Evolutionary conservation across 1,140 invertebrate genomes (phyloP).

Genomic region (Pseudomyrmex flavicornis): DNA sequence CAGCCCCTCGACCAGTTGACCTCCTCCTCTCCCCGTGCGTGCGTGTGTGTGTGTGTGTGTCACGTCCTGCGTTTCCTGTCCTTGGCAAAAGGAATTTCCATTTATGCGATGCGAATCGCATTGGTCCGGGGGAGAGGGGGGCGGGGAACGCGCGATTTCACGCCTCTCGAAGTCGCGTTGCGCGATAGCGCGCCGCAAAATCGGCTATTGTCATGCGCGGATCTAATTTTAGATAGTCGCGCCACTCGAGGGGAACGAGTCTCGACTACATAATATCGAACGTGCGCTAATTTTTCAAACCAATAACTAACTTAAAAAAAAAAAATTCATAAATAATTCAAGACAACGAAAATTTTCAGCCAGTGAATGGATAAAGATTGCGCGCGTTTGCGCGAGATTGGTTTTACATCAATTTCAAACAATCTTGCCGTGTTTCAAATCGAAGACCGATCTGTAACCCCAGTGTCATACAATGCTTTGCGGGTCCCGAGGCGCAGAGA

Average conservation of each 20-base stretch:
- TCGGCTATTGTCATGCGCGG: slow-evolving; percentile 47
- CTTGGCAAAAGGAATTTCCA: slow-evolving; percentile 49
- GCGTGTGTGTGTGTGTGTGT: background rate
- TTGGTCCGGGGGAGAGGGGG: background rate
- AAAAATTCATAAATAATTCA: background rate
- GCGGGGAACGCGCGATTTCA: slow-evolving; percentile 46
- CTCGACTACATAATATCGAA: background rate
- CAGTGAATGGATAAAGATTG: background rate
- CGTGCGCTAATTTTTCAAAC: slow-evolving; percentile 17
- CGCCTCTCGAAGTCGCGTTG: slow-evolving; percentile 18
- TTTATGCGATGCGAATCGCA: slow-evolving; percentile 29
- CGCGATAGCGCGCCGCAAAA: background rate
- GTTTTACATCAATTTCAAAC: background rate
- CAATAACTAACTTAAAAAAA: no score
- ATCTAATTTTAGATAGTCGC: slow-evolving; percentile 64
- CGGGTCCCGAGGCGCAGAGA: slow-evolving; percentile 37
- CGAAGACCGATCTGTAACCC: background rate
- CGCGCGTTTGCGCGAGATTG: background rate
- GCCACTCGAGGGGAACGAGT: background rate
- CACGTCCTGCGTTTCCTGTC: slow-evolving; percentile 34
- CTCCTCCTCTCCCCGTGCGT: background rate
- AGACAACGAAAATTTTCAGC: background rate
- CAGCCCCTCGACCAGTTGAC: slow-evolving; percentile 13
- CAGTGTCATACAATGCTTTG: background rate
- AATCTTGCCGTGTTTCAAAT: background rate